Conservation (phyloP, 2,888 invertebrate species). For the Lottia gigantea region DNA sequence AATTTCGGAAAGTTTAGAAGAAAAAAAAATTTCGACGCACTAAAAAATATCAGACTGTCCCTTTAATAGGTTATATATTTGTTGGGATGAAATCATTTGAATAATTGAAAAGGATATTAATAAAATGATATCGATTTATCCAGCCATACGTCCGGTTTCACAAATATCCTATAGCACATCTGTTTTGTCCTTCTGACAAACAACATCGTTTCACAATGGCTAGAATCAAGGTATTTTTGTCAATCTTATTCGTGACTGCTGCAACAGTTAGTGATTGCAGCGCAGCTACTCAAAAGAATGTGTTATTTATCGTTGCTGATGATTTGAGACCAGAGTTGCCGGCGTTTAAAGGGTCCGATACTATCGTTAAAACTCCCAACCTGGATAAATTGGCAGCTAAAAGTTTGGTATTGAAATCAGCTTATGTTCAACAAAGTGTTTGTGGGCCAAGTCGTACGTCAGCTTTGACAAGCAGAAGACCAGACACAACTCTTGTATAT, state of each 20-base stretch:
- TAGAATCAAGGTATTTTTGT: too few relatives aligned
- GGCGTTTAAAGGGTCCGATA: neutral
- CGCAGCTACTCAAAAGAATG: neutral
- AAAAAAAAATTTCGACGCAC: too few relatives aligned
- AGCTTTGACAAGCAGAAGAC: neutral
- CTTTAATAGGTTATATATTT: too few relatives aligned
- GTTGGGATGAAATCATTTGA: too few relatives aligned
- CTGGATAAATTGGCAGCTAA: neutral
- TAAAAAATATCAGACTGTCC: too few relatives aligned
- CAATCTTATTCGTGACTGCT: neutral
- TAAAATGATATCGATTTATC: too few relatives aligned
- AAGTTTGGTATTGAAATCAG: conserved; percentile 4
- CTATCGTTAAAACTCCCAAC: neutral
- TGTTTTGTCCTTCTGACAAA: too few relatives aligned
- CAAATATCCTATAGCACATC: too few relatives aligned
- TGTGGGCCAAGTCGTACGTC: neutral
- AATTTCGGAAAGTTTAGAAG: too few relatives aligned
- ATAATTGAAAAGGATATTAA: too few relatives aligned
- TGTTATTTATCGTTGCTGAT: neutral
- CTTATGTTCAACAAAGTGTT: neutral
- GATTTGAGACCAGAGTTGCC: neutral
- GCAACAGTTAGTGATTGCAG: neutral
- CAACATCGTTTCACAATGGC: too few relatives aligned
- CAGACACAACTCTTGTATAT: neutral
- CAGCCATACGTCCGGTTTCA: too few relatives aligned